Base-by-base conservation (phyloP, 2,797 vertebrate species). In the Mus caroli region DNA sequence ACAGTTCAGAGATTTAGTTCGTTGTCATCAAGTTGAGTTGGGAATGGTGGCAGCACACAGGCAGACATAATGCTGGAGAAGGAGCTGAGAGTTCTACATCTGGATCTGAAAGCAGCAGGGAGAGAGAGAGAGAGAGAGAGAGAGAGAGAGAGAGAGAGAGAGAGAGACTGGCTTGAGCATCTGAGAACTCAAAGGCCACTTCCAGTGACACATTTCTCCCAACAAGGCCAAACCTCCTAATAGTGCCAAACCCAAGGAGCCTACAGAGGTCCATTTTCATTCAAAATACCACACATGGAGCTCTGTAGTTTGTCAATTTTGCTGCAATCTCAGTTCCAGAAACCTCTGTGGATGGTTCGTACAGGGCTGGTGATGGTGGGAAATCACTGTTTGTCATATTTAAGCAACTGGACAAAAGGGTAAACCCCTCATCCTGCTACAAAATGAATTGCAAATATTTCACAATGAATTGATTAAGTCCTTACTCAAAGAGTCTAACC, bases 401-500 rank as follows among this genome's bases (percentile, higher is more conserved):
- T 43, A 90, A 88, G 50, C 78, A 15, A 3, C 14, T 89, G 24
- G 8, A 37, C 20, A 64, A 26, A 87, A 67, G 54, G 17, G 4
- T 56, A 10, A 31, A 9, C 60, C 73, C 94, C 71, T 89, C 60
- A 52, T 69, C 28, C 84, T 19, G 31, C 24, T 40, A 8, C 31
- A 94, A 83, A 14, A 34, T 77, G 28, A 94, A 80, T 62, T 31
- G 17, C 34, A 43, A 73, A 76, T 92, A 85, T 67, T 96, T 94
- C 75, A 73, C 50, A 28, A 71, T 69, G 34, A 67, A 62, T 87
- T 52, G 67, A n/a, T 76, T 54, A 96, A 93, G 46, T 56, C 26
- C 28, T 96, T 83, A 86, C 82, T 92, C 73, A 89, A 91, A 87
- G 91, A 83, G 52, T 58, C 83, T 91, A 94, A 86, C 4, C 34